Percentiles rank a stretch among this genome's conserved stretches.
Evolutionary conservation across 2,113 vertebrate species (phyloP).

Genomic region (Pipra filicauda): DNA sequence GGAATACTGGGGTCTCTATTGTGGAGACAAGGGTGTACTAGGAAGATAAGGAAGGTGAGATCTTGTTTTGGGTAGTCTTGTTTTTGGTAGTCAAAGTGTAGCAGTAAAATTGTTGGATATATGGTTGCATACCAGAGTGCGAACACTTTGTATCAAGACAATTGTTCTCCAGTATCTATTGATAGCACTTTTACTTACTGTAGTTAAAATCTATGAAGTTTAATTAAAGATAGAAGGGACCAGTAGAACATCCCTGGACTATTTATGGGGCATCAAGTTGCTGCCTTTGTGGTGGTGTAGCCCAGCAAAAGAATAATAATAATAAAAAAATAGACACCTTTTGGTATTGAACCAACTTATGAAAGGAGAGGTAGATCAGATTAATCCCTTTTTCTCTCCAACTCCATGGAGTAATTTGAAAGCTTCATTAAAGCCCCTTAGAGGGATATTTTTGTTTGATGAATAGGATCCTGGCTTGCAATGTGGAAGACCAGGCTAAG

Average conservation of each 20-base stretch:
- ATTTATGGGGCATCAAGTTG: background rate
- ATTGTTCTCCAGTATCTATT: background rate
- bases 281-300: background rate
- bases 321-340: background rate
- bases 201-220: background rate
- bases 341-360: background rate
- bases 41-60: background rate
- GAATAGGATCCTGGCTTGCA: background rate
- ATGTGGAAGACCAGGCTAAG: background rate
- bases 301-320: background rate
- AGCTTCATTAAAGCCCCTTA: background rate
- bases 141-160: background rate
- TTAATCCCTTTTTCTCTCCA: background rate
- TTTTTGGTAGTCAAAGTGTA: background rate
- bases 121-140: background rate
- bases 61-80: background rate
- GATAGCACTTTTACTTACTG: background rate
- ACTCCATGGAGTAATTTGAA: background rate
- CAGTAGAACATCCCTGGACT: background rate
- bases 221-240: background rate
- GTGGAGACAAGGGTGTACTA: background rate
- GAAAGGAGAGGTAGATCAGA: background rate
- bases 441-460: background rate
- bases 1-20: background rate
- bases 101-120: background rate